phyloP scores from a whole-genome alignment of 2,113 vertebrate genomes.

The Tinamus guttatus region DNA sequence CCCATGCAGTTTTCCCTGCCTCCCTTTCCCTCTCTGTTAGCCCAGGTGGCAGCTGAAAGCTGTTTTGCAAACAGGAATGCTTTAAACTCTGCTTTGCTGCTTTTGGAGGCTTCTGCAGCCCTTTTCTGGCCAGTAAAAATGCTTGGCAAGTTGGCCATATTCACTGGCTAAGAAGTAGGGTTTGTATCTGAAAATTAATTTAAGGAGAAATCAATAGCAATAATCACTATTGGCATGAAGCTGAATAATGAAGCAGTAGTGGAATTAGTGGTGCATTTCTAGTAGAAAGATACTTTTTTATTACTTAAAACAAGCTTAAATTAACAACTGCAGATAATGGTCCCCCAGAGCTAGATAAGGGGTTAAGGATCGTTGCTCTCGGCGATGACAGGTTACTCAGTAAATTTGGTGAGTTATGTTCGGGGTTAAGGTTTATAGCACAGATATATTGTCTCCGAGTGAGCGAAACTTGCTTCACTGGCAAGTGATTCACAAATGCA shows the following conservation, averaged over 20 bases:
- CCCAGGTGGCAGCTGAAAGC: neutral
- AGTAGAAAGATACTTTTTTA: conserved; percentile 11
- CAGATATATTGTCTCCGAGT: conserved; percentile 53
- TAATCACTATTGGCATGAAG: neutral
- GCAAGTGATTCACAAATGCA: conserved; percentile 46
- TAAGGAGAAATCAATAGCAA: neutral
- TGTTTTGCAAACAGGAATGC: neutral
- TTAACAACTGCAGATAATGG: conserved; percentile 58
- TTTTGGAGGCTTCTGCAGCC: neutral
- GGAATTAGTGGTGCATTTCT: neutral
- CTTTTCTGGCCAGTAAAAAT: neutral
- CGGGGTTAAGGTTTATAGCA: conserved; percentile 21
- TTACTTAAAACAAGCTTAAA: conserved; percentile 47
- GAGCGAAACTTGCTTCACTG: conserved; percentile 40
- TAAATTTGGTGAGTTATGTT: conserved; percentile 57
- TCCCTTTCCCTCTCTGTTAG: neutral
- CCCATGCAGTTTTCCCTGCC: neutral
- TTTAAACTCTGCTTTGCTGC: neutral
- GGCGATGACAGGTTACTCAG: conserved; percentile 48
- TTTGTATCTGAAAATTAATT: neutral
- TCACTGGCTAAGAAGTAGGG: neutral
- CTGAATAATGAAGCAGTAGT: neutral
- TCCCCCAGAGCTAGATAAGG: conserved; percentile 55
- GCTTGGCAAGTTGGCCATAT: neutral
- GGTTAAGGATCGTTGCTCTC: conserved; percentile 63